Percentiles rank a stretch among this genome's conserved stretches.
Evolutionary conservation across 2,888 invertebrate species (phyloP).

Genomic region (Eurytoma californica): DNA sequence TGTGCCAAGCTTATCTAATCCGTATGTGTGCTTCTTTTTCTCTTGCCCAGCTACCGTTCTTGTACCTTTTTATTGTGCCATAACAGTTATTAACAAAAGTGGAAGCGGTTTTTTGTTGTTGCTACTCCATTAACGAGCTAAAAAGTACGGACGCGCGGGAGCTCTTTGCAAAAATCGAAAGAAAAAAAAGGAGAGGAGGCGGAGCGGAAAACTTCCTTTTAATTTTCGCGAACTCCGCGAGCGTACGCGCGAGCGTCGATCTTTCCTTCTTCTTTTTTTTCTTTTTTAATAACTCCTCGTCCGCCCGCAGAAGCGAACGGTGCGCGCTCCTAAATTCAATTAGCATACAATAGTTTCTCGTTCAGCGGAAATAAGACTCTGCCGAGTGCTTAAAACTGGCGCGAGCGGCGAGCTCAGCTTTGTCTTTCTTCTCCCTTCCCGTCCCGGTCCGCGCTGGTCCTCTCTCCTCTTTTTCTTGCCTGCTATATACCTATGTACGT

Average conservation of each 20-base stretch:
- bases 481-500: neutral
- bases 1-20: neutral
- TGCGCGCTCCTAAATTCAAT: constrained; percentile 44
- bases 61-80: neutral
- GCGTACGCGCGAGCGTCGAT: neutral
- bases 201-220: neutral
- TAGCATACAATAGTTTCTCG: constrained; percentile 54
- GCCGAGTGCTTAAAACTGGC: constrained; percentile 1
- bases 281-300: constrained; percentile 27
- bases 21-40: neutral
- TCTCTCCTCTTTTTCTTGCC: constrained; percentile 1
- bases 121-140: neutral
- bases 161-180: neutral
- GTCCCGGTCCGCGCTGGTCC: no score
- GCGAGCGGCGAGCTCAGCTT: constrained; percentile 21
- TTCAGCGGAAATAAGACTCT: constrained; percentile 47
- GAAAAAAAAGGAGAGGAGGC: neutral
- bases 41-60: neutral
- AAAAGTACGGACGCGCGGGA: neutral
- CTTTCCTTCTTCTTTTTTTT: constrained; percentile 37
- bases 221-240: neutral
- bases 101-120: neutral
- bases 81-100: neutral
- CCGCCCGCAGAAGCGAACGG: neutral
- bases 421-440: constrained; percentile 21